Base-by-base conservation (phyloP, 2,113 vertebrate species). In the Oryzias melastigma region DNA sequence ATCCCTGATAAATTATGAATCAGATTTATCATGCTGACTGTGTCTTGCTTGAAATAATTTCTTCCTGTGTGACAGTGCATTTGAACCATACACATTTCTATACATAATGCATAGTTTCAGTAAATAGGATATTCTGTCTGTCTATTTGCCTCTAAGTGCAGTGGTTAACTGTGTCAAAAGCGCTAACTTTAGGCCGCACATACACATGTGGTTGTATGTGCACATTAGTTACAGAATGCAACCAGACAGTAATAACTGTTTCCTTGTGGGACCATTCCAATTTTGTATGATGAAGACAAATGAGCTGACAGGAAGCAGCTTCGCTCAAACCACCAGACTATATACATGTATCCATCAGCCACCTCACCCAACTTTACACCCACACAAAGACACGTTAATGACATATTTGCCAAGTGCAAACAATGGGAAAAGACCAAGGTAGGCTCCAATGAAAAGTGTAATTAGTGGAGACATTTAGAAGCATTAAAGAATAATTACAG, bases 1-100 rank as follows among this genome's bases (percentile, higher is more conserved):
- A 88, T 75, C 71, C 67, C 81, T 81, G 55, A 82, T 87, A 77
- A 75, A 88, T 87, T 86, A 90, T 88, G 83, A 81, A 86, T 82
- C 80, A 46, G 64, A 41, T 85, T 84, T 81, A 77, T 75, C 71
- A 80, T 46, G 63, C 57, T 71, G 68, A 70, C 76, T 81, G 64
- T 82, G 71, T 73, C 67, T 71, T 58, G 22, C 58, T 56, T 40
- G 54, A 80, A 80, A 82, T 82, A 67, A 80, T 84, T 85, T 61
- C 65, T 73, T 65, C 57, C 60, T 62, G 52, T 47, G 27, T 73
- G 49, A 47, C 4, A 18, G 22, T 41, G 53, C 55, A 71, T 81
- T 75, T 73, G 24, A 41, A 60, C 35, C 17, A 41, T 46, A 50
- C 49, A 64, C 29, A 56, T 64, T 74, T 77, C 62, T 61, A 27